Percentiles rank a stretch among this genome's conserved stretches.
Evolutionary conservation across 2,888 invertebrate species (phyloP).

Genomic region (Mythimna pallens): DNA sequence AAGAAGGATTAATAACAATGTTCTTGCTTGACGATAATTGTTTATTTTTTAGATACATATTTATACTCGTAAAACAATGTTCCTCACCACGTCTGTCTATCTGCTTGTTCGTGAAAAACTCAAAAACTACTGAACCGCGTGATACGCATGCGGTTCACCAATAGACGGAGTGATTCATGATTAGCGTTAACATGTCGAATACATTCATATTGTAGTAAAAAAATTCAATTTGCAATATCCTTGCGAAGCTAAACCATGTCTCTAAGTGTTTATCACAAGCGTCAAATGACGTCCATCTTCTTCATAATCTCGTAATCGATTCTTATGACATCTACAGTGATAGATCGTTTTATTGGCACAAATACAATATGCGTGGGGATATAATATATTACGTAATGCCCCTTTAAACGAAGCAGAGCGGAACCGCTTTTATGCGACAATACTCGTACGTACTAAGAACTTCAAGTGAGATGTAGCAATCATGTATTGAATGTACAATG

Average conservation of each 20-base stretch:
- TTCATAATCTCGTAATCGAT: conserved; percentile 28
- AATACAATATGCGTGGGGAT: conserved; percentile 13
- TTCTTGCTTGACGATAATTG: no score
- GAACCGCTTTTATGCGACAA: conserved; percentile 34
- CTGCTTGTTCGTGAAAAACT: no score
- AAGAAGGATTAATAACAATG: background rate
- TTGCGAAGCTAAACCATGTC: no score
- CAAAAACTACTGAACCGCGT: no score
- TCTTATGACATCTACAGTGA: conserved; percentile 26
- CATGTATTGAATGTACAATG: conserved; percentile 30
- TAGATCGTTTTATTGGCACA: conserved; percentile 26
- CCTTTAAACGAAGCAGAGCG: conserved; percentile 38
- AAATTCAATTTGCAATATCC: no score
- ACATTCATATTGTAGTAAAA: no score
- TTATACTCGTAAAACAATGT: no score
- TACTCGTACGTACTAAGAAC: conserved; percentile 8
- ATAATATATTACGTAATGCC: conserved; percentile 11
- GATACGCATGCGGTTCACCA: no score
- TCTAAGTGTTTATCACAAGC: background rate
- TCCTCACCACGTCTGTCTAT: no score
- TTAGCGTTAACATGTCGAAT: no score
- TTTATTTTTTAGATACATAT: no score
- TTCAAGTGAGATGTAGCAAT: conserved; percentile 43
- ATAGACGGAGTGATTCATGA: no score
- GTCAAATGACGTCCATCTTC: conserved; percentile 16